phyloP scores from a whole-genome alignment of 2,888 invertebrate genomes.

The Priocnemis perturbator region DNA sequence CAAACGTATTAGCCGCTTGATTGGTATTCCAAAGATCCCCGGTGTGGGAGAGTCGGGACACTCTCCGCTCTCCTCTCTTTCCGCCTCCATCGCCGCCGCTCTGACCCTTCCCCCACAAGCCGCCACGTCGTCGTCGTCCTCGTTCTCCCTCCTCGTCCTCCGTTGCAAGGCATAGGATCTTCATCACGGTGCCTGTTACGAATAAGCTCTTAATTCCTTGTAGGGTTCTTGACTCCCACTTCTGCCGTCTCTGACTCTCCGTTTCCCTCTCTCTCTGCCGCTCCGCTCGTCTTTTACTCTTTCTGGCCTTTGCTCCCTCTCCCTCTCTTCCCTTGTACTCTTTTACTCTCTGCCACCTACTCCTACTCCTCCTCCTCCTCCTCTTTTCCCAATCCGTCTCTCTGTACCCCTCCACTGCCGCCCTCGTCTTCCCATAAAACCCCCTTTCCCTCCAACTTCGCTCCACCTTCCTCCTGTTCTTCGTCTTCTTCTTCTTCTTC shows the following conservation, averaged over 20 bases:
- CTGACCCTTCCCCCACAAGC: slow-evolving; percentile 1
- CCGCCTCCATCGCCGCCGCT: background rate
- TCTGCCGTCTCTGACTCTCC: slow-evolving; percentile 51
- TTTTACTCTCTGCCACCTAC: slow-evolving; percentile 16
- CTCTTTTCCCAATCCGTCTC: slow-evolving; percentile 44
- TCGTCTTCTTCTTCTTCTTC: slow-evolving; percentile 36
- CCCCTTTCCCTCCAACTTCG: slow-evolving; percentile 24
- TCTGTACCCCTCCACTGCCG: slow-evolving; percentile 42
- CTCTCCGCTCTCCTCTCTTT: slow-evolving; percentile 35
- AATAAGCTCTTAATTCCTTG: slow-evolving; percentile 73
- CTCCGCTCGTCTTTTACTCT: slow-evolving; percentile 13
- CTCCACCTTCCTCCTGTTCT: slow-evolving; percentile 44
- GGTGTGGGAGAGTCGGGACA: slow-evolving; percentile 50
- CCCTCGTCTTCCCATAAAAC: slow-evolving; percentile 14
- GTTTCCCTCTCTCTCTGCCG: slow-evolving; percentile 29
- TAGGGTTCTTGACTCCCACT: slow-evolving; percentile 69
- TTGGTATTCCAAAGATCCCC: slow-evolving; percentile 60
- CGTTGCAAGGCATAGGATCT: slow-evolving; percentile 61
- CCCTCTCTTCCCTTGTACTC: background rate
- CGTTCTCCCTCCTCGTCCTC: background rate
- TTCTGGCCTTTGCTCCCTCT: slow-evolving; percentile 16
- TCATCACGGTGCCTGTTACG: slow-evolving; percentile 70
- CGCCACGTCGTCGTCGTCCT: background rate
- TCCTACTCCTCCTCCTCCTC: slow-evolving; percentile 48
- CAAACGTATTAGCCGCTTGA: slow-evolving; percentile 61